Conservation (phyloP, 2,113 vertebrate species). For the Mionectes macconnelli region DNA sequence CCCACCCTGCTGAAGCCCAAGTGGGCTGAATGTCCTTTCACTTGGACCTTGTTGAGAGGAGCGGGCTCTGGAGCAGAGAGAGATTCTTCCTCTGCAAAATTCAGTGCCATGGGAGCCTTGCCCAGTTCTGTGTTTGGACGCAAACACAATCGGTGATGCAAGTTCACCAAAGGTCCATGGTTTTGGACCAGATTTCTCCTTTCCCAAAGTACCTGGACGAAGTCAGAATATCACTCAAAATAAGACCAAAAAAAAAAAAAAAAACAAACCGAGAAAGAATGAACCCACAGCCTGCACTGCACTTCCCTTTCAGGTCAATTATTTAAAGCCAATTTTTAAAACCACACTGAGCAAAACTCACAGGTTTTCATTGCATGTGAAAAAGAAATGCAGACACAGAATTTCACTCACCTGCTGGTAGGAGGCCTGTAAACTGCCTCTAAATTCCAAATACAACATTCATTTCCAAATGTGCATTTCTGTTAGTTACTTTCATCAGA, state of each 20-base stretch:
- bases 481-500: background rate
- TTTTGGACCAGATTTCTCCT: background rate
- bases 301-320: background rate
- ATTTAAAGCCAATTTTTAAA: background rate
- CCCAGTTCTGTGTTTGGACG: background rate
- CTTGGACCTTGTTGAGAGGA: background rate
- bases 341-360: background rate
- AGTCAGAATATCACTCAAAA: background rate
- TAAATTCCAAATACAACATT: background rate
- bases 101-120: background rate
- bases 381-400: background rate
- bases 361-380: background rate
- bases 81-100: background rate
- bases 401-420: background rate
- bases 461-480: background rate
- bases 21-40: background rate
- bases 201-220: background rate
- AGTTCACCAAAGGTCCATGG: background rate
- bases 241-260: background rate
- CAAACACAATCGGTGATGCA: background rate
- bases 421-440: background rate
- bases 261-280: background rate
- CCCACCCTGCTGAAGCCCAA: background rate
- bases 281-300: background rate
- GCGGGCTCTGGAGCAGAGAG: background rate